Evolutionary conservation across 2,888 invertebrate species (phyloP).

Genomic region (Epicampocera succincta): DNA sequence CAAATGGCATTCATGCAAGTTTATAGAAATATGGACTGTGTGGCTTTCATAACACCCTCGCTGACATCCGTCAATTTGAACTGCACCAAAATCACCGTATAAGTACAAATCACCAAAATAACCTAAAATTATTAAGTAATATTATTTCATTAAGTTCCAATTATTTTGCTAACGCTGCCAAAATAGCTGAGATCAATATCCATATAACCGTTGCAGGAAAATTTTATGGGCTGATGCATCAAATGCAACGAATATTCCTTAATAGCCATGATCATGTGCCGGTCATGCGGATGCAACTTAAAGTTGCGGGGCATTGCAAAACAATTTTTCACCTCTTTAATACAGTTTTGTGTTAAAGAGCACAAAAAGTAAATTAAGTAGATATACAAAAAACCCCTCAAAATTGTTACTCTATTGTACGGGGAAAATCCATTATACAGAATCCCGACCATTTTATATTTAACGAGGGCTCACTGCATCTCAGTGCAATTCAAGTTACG

Average conservation of each 20-base stretch:
- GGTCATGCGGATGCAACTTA: slow-evolving; percentile 18
- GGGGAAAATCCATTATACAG: too few relatives aligned
- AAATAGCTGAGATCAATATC: slow-evolving; percentile 41
- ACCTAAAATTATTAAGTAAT: slow-evolving; percentile 17
- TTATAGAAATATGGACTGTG: slow-evolving; percentile 23
- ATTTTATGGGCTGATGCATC: slow-evolving; percentile 37
- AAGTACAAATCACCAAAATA: slow-evolving; percentile 14
- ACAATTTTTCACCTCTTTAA: slow-evolving; percentile 17
- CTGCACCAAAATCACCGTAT: slow-evolving; percentile 37
- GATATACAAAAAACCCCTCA: too few relatives aligned
- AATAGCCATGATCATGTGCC: slow-evolving; percentile 16
- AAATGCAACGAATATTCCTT: slow-evolving; percentile 52
- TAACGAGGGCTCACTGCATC: too few relatives aligned
- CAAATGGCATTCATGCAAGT: too few relatives aligned
- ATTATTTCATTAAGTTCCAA: background rate
- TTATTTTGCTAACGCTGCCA: slow-evolving; percentile 36
- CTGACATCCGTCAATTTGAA: slow-evolving; percentile 41
- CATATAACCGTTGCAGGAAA: slow-evolving; percentile 53
- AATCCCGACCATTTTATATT: too few relatives aligned
- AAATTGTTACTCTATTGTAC: too few relatives aligned
- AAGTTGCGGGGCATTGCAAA: slow-evolving; percentile 15
- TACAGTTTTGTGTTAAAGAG: slow-evolving; percentile 40
- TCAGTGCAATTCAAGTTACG: too few relatives aligned
- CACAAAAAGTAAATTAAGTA: slow-evolving; percentile 40
- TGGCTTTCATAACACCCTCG: slow-evolving; percentile 16